Evolutionary conservation across 2,888 invertebrate species (phyloP).

Genomic region (Ischnus inquisitorius): DNA sequence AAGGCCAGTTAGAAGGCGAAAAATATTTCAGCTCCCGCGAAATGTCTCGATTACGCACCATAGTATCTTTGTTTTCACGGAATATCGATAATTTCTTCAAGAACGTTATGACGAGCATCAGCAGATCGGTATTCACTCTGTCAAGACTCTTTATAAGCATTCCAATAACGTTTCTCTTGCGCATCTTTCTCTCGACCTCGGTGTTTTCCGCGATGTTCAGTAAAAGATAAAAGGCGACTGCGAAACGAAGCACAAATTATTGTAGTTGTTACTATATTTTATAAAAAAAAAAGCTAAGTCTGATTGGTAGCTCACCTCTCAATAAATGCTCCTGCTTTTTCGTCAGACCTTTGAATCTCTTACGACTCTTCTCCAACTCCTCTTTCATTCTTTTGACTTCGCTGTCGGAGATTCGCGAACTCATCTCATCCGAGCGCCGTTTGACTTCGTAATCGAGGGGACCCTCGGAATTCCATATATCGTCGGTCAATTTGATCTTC

Average conservation of each 20-base stretch:
- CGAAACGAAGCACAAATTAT: conserved; percentile 72
- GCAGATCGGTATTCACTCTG: conserved; percentile 94
- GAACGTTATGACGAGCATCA: conserved; percentile 96
- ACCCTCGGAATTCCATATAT: conserved; percentile 82
- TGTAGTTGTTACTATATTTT: neutral
- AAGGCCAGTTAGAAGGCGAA: no score
- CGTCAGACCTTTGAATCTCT: conserved; percentile 92
- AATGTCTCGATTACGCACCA: no score
- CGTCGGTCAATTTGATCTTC: conserved; percentile 80
- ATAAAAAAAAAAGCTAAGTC: neutral
- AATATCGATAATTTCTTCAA: conserved; percentile 98
- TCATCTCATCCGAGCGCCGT: conserved; percentile 77
- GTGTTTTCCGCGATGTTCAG: conserved; percentile 98
- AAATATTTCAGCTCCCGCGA: no score
- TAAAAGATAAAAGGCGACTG: conserved; percentile 96
- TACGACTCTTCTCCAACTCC: conserved; percentile 92
- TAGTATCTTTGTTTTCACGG: conserved; percentile 96
- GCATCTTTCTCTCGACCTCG: conserved; percentile 98
- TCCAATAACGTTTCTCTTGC: conserved; percentile 95
- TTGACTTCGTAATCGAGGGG: conserved; percentile 82
- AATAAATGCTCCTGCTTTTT: conserved; percentile 97
- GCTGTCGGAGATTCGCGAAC: conserved; percentile 75
- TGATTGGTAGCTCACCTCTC: conserved; percentile 86
- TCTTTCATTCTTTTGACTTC: conserved; percentile 86
- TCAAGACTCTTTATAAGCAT: conserved; percentile 95